Conservation (phyloP, 2,888 invertebrate species). For the Hoplodrina blanda region DNA sequence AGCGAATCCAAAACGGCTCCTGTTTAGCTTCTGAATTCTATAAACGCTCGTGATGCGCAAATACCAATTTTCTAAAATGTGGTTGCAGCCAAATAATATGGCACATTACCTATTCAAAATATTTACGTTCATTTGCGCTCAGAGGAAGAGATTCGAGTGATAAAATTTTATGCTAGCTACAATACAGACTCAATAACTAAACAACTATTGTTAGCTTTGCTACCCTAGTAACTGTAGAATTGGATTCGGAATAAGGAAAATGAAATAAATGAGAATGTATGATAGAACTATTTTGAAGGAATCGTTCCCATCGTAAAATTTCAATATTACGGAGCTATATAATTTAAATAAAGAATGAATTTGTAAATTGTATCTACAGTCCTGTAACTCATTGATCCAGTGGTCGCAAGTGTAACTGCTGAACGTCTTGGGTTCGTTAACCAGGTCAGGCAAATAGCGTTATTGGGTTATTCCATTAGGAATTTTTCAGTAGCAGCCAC, state of each 20-base stretch:
- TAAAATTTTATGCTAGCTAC: slow-evolving; percentile 34
- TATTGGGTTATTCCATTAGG: too few relatives aligned
- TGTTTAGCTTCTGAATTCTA: background rate
- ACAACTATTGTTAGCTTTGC: slow-evolving; percentile 5
- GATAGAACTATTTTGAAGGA: background rate
- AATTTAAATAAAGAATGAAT: background rate
- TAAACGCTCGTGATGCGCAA: background rate
- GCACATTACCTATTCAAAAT: background rate
- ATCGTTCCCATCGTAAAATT: slow-evolving; percentile 19
- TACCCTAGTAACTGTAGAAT: background rate
- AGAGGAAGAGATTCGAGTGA: background rate
- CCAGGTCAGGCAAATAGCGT: too few relatives aligned
- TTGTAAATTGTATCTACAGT: background rate
- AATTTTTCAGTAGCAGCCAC: too few relatives aligned
- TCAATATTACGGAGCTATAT: slow-evolving; percentile 11
- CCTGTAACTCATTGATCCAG: background rate
- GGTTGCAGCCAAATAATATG: background rate
- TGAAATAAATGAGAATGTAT: slow-evolving; percentile 29
- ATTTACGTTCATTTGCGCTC: slow-evolving; percentile 13
- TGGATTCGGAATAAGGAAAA: slow-evolving; percentile 27
- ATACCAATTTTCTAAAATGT: background rate
- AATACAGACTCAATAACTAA: slow-evolving; percentile 6
- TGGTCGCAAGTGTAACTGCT: background rate
- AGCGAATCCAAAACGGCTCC: background rate
- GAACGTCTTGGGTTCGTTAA: too few relatives aligned